Evolutionary conservation across 2,888 invertebrate species (phyloP).

Genomic region (Pollenia angustigena): DNA sequence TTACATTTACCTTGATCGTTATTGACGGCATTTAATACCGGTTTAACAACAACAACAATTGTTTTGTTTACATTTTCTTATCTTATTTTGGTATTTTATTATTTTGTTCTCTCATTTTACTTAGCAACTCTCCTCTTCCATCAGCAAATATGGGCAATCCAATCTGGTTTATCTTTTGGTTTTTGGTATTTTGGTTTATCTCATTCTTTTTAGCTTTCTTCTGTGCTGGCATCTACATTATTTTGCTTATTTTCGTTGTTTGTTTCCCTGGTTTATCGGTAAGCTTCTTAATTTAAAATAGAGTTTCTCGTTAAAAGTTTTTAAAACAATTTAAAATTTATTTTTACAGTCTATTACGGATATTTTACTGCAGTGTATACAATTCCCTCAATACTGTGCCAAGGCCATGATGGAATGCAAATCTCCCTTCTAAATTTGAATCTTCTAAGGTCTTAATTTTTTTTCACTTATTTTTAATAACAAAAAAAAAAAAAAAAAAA

Average conservation of each 20-base stretch:
- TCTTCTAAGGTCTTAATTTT: not conserved
- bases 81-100: constrained; percentile 34
- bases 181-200: constrained; percentile 88
- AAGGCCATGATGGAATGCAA: constrained; percentile 88
- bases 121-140: constrained; percentile 8
- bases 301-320: not conserved
- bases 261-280: constrained; percentile 89
- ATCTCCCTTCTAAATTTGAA: constrained; percentile 82
- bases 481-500: not conserved
- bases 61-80: constrained; percentile 59
- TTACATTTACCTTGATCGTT: not conserved
- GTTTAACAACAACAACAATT: constrained; percentile 14
- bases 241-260: constrained; percentile 88
- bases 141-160: constrained; percentile 86
- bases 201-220: constrained; percentile 88
- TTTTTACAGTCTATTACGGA: constrained; percentile 88
- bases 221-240: constrained; percentile 88
- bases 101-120: constrained; percentile 8
- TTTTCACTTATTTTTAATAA: constrained; percentile 3
- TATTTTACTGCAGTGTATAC: constrained; percentile 87
- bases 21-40: constrained; percentile 44
- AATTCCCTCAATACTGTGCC: constrained; percentile 90
- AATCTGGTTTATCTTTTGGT: constrained; percentile 89
- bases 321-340: not conserved
- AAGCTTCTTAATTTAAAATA: constrained; percentile 81